Evolutionary conservation across 2,888 invertebrate genomes (phyloP).

Genomic region (Diarsia mendica): DNA sequence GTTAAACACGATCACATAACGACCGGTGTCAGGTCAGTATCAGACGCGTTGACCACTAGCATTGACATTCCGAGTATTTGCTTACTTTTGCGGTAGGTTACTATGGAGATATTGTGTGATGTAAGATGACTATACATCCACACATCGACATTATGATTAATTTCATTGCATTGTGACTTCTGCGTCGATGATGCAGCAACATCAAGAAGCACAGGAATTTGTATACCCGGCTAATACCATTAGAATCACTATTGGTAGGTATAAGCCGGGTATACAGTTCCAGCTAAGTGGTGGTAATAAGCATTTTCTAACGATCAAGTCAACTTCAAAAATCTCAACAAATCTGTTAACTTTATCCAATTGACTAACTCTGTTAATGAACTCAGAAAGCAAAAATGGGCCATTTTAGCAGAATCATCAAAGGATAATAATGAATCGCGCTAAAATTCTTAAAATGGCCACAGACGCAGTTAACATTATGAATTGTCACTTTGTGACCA

Average conservation of each 20-base stretch:
- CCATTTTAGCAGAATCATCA: too few species aligned
- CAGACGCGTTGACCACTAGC: neutral
- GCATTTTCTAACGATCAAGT: neutral
- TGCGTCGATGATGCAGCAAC: neutral
- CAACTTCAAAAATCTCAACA: too few species aligned
- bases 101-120: neutral
- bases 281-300: too few species aligned
- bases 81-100: neutral
- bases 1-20: constrained; percentile 17
- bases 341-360: neutral
- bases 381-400: neutral
- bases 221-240: neutral
- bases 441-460: too few species aligned
- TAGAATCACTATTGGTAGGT: too few species aligned
- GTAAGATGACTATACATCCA: neutral
- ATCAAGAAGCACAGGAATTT: neutral
- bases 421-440: too few species aligned
- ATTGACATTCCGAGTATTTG: constrained; percentile 9
- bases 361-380: neutral
- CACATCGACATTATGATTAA: neutral
- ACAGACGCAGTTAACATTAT: too few species aligned
- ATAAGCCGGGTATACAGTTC: neutral
- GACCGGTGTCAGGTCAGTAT: constrained; percentile 3
- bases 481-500: too few species aligned
- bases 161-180: neutral